These are phyloP conservation scores for Pogonognathellus flavescens DNA, from an alignment of 1,140 invertebrate genomes.

Conservation along the genomic window DNA sequence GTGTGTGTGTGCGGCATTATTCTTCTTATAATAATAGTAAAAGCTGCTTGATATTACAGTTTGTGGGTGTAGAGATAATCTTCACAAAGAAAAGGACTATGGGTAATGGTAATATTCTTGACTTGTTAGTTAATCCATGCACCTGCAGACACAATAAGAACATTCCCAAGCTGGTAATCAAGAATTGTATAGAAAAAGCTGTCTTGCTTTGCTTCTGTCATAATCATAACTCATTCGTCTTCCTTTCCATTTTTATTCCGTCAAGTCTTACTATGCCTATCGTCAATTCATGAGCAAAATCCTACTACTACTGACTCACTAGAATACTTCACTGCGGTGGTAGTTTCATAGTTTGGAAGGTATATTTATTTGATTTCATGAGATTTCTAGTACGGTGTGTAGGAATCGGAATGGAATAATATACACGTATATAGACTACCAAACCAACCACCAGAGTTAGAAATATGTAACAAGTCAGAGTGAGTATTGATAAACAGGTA, in stretches of 20 bases:
- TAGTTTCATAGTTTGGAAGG: too few species aligned
- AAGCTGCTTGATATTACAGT: background rate
- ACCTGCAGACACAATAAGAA: slow-evolving; percentile 40
- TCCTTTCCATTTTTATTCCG: background rate
- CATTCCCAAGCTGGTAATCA: slow-evolving; percentile 29
- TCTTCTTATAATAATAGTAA: background rate
- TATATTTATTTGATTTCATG: too few species aligned
- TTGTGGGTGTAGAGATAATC: background rate
- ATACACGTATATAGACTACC: too few species aligned
- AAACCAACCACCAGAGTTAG: too few species aligned
- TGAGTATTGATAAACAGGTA: too few species aligned
- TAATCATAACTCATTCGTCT: slow-evolving; percentile 49
- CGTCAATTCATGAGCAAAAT: too few species aligned
- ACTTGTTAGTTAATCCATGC: slow-evolving; percentile 35
- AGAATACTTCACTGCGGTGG: too few species aligned
- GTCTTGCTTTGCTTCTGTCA: slow-evolving; percentile 42
- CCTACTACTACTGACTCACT: too few species aligned
- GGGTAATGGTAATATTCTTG: background rate
- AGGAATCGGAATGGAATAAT: too few species aligned
- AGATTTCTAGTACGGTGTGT: too few species aligned
- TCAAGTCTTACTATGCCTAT: too few species aligned
- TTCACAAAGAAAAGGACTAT: slow-evolving; percentile 23
- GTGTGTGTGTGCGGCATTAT: background rate
- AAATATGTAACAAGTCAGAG: too few species aligned
- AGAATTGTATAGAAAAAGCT: slow-evolving; percentile 27